Evolutionary conservation across 1,140 invertebrate species (phyloP).

Genomic region (Megathymus violae): DNA sequence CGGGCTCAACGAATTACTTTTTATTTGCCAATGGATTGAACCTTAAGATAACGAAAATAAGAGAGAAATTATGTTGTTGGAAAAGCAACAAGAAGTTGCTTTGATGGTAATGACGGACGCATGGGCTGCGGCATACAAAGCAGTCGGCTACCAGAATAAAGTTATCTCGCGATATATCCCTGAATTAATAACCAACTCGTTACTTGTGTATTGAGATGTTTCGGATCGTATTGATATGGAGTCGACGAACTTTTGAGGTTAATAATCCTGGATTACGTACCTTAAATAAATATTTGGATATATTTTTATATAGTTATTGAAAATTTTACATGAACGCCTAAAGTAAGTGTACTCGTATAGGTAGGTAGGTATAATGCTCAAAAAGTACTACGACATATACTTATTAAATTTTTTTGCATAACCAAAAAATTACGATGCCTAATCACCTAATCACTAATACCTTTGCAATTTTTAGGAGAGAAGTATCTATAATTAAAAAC

Average conservation of each 20-base stretch:
- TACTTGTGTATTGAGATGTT: conserved; percentile 82
- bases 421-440: no score
- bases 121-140: conserved; percentile 80
- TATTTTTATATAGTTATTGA: neutral
- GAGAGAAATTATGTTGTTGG: conserved; percentile 36
- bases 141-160: conserved; percentile 83
- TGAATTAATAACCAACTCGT: conserved; percentile 82
- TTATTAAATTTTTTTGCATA: no score
- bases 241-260: conserved; percentile 62
- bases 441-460: no score
- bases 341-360: no score
- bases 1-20: conserved; percentile 56
- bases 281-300: conserved; percentile 15
- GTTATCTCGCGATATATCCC: conserved; percentile 82
- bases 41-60: conserved; percentile 46
- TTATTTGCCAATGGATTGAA: conserved; percentile 21
- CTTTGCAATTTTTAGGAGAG: no score
- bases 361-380: no score
- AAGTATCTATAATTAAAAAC: no score
- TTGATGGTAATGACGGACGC: conserved; percentile 74
- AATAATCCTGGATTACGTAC: conserved; percentile 34
- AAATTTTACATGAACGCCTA: no score
- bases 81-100: conserved; percentile 46
- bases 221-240: conserved; percentile 70
- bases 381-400: no score